Conservation (phyloP, 2,888 invertebrate genomes). For the Plusia festucae region DNA sequence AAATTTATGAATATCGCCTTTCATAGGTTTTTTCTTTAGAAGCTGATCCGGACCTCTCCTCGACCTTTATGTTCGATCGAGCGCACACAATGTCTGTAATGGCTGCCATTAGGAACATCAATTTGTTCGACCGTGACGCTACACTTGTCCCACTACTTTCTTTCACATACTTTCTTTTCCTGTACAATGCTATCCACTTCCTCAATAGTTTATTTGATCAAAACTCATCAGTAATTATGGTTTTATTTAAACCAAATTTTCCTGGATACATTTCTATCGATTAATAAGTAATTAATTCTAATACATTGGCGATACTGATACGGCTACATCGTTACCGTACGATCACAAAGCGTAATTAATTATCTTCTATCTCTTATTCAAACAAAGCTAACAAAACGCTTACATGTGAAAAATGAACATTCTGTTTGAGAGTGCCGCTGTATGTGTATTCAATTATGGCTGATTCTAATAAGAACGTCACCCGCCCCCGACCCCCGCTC, state of each 20-base stretch:
- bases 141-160: conserved; percentile 80
- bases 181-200: conserved; percentile 55
- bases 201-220: conserved; percentile 26
- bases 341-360: conserved; percentile 30
- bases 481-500: conserved; percentile 15
- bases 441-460: conserved; percentile 50
- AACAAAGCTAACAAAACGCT: conserved; percentile 39
- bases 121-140: conserved; percentile 80
- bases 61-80: conserved; percentile 82
- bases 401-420: conserved; percentile 51
- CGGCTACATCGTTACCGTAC: conserved; percentile 10
- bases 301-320: neutral
- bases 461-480: conserved; percentile 56
- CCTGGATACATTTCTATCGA: neutral
- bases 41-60: conserved; percentile 68
- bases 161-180: conserved; percentile 72
- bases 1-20: conserved; percentile 79
- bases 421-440: conserved; percentile 33
- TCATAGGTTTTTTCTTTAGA: conserved; percentile 73
- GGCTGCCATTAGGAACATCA: conserved; percentile 83
- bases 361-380: conserved; percentile 22
- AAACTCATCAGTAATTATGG: neutral
- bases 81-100: conserved; percentile 83
- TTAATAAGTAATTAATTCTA: neutral
- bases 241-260: neutral